Percentiles rank a stretch among this genome's conserved stretches.
These are phyloP conservation scores for Ptiloglossa arizonensis DNA, from an alignment of 1,140 invertebrate species.

Conservation along the genomic window DNA sequence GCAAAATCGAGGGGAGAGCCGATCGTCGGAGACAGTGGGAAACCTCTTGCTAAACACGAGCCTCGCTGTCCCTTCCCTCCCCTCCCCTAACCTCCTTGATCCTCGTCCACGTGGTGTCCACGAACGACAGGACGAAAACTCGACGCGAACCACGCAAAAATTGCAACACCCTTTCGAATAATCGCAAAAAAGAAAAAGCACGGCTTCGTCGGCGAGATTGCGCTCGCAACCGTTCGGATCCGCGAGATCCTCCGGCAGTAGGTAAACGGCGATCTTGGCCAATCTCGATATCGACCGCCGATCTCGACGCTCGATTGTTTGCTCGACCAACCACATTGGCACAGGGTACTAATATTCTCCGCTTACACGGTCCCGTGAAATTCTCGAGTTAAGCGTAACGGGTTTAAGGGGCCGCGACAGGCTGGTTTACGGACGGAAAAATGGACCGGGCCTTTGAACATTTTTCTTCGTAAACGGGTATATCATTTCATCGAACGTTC, in stretches of 20 bases:
- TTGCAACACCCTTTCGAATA: conserved; percentile 50
- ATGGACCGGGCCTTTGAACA: too few species aligned
- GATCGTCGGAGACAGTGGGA: conserved; percentile 12
- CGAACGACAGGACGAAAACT: background rate
- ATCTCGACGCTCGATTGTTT: background rate
- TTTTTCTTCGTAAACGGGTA: too few species aligned
- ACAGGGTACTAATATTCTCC: background rate
- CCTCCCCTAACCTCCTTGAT: background rate
- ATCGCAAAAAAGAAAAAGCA: background rate
- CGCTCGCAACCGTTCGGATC: conserved; percentile 4
- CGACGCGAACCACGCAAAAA: conserved; percentile 32
- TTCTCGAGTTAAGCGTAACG: background rate
- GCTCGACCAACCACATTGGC: background rate
- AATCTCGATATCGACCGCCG: conserved; percentile 19
- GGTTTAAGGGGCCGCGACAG: too few species aligned
- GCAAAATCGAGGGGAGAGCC: conserved; percentile 37
- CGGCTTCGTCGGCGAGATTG: background rate
- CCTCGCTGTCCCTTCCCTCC: background rate
- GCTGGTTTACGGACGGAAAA: too few species aligned
- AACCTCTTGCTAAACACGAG: conserved; percentile 31
- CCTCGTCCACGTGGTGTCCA: background rate
- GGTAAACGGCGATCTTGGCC: conserved; percentile 22
- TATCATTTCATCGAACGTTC: too few species aligned
- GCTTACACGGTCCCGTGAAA: background rate
- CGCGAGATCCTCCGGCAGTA: conserved; percentile 2